phyloP scores from a whole-genome alignment of 1,140 invertebrate genomes.

The Drosophila burlai region DNA sequence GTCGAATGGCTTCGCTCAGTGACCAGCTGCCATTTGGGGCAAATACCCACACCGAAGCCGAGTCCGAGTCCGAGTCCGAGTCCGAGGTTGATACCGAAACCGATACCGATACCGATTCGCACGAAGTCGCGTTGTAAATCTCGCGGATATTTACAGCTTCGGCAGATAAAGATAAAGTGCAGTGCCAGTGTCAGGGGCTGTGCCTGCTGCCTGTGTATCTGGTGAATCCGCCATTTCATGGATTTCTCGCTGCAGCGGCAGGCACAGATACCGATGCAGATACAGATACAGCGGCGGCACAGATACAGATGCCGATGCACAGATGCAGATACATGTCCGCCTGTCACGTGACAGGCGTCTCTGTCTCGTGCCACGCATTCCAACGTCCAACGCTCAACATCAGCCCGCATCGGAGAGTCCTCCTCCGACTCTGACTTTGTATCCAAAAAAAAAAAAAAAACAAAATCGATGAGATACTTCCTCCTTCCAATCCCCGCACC shows the following conservation, averaged over 20 bases:
- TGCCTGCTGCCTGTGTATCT: slow-evolving; percentile 17
- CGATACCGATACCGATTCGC: slow-evolving; percentile 46
- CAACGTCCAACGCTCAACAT: slow-evolving; percentile 16
- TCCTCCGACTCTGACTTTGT: background rate
- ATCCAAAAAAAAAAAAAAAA: slow-evolving; percentile 28
- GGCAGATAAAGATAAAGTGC: slow-evolving; percentile 69
- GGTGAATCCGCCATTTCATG: slow-evolving; percentile 52
- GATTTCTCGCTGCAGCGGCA: slow-evolving; percentile 15
- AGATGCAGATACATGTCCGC: slow-evolving; percentile 30
- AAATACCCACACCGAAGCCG: slow-evolving; percentile 5
- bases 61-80: slow-evolving; percentile 8
- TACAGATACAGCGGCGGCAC: slow-evolving; percentile 8
- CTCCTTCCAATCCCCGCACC: background rate
- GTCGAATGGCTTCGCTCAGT: slow-evolving; percentile 40
- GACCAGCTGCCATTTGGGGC: slow-evolving; percentile 5
- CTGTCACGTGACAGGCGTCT: slow-evolving; percentile 49
- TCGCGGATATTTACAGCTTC: slow-evolving; percentile 82
- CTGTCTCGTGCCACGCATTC: slow-evolving; percentile 69
- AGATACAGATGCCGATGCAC: slow-evolving; percentile 7
- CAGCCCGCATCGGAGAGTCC: background rate
- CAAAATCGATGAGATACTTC: slow-evolving; percentile 56
- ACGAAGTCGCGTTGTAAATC: slow-evolving; percentile 70
- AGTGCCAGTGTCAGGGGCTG: slow-evolving; percentile 4
- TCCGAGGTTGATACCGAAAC: slow-evolving; percentile 18
- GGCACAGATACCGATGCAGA: slow-evolving; percentile 16